Evolutionary conservation across 2,113 vertebrate genomes (phyloP).

Genomic region (Pseudopodoces humilis): DNA sequence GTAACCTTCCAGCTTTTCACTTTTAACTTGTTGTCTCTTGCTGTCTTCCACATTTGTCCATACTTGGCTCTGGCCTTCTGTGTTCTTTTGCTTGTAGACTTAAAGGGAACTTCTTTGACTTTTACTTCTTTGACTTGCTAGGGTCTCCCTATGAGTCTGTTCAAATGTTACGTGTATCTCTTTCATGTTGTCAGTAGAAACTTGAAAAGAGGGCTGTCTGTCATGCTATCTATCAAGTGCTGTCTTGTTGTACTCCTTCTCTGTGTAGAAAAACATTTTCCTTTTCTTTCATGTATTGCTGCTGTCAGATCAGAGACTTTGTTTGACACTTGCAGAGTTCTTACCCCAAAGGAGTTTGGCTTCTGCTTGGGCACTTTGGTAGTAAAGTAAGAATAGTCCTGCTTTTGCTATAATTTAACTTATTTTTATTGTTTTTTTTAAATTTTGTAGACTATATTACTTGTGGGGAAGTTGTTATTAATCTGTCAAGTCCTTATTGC

Average conservation of each 20-base stretch:
- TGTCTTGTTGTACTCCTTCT: neutral
- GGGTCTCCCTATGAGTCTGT: fast-evolving
- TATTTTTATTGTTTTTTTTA: neutral
- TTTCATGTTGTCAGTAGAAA: neutral
- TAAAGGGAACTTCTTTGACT: neutral
- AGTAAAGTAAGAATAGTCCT: neutral
- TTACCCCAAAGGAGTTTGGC: neutral
- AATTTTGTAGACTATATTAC: neutral
- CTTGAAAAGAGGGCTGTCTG: neutral
- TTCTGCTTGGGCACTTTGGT: neutral
- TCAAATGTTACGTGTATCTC: neutral
- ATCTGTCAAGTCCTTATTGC: neutral
- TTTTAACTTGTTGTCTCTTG: neutral
- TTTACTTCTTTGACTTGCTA: neutral
- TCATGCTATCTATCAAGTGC: neutral
- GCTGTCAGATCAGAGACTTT: neutral
- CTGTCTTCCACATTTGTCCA: neutral
- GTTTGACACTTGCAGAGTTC: neutral
- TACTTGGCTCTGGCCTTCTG: neutral
- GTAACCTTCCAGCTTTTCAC: neutral
- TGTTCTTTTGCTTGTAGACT: neutral
- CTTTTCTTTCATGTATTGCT: conserved; percentile 13
- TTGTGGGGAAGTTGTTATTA: neutral
- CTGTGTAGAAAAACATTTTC: neutral
- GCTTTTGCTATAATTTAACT: neutral